Percentiles rank a stretch among this genome's conserved stretches.
Conservation (phyloP, 2,797 vertebrate species). For the Rhodeus uyekii region DNA sequence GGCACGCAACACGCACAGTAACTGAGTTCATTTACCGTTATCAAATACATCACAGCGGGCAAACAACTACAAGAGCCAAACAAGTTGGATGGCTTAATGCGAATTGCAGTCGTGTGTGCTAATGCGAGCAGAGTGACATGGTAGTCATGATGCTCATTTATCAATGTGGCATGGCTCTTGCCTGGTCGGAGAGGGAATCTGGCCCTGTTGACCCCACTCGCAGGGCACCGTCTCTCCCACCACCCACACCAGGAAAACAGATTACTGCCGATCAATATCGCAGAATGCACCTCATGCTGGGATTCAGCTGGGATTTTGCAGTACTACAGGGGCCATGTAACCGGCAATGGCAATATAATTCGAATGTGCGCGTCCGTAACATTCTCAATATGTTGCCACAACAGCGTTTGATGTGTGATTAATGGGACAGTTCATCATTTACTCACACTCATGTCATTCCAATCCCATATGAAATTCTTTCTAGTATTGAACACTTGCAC, state of each 20-base stretch:
- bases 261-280: constrained; percentile 49
- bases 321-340: constrained; percentile 23
- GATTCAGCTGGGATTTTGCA: constrained; percentile 39
- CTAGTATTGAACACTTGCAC: neutral
- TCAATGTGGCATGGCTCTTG: constrained; percentile 65
- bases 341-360: constrained; percentile 20
- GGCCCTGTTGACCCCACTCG: constrained; percentile 55
- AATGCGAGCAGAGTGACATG: constrained; percentile 66
- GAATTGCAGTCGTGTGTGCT: constrained; percentile 67
- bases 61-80: constrained; percentile 51
- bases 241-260: constrained; percentile 54
- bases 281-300: constrained; percentile 24
- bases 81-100: constrained; percentile 67
- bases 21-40: constrained; percentile 42
- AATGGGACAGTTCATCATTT: neutral
- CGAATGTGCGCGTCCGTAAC: neutral
- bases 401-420: neutral
- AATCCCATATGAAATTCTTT: neutral
- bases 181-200: constrained; percentile 51
- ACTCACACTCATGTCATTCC: neutral
- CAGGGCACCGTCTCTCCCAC: constrained; percentile 48
- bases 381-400: constrained; percentile 20
- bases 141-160: constrained; percentile 68
- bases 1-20: constrained; percentile 23
- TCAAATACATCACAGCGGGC: constrained; percentile 39